Conservation (phyloP, 2,797 vertebrate species). For the Ispidina lecontei region DNA sequence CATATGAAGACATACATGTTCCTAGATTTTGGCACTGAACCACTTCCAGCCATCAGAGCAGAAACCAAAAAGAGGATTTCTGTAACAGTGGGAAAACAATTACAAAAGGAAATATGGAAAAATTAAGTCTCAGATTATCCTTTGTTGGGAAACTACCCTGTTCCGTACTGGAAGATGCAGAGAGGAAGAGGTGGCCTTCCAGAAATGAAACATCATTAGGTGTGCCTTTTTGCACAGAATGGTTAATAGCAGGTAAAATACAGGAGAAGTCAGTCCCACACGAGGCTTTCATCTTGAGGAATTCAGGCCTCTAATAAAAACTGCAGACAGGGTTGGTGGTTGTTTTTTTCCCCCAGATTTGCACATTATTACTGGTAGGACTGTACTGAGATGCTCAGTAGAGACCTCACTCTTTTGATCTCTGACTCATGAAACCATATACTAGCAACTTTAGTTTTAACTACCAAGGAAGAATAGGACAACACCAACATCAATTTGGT, state of each 20-base stretch:
- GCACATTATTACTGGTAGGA: background rate
- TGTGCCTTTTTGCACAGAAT: background rate
- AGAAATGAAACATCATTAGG: background rate
- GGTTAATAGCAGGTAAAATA: background rate
- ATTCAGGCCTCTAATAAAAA: background rate
- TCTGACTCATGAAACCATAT: background rate
- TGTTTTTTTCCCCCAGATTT: background rate
- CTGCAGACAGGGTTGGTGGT: background rate
- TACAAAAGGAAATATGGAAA: background rate
- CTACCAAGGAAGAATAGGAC: background rate
- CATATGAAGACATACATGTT: background rate
- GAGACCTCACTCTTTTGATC: background rate
- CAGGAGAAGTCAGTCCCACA: background rate
- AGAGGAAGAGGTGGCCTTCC: background rate
- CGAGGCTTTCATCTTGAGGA: background rate
- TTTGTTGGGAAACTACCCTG: background rate
- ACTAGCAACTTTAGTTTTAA: background rate
- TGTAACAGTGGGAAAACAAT: background rate
- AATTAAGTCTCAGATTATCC: background rate
- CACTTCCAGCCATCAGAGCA: background rate
- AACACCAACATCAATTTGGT: background rate
- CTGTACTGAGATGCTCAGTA: background rate
- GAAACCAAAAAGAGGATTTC: background rate
- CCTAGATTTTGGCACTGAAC: background rate
- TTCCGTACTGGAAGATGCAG: background rate